Base-by-base conservation (phyloP, 1,140 invertebrate genomes). In the Halesus radiatus region DNA sequence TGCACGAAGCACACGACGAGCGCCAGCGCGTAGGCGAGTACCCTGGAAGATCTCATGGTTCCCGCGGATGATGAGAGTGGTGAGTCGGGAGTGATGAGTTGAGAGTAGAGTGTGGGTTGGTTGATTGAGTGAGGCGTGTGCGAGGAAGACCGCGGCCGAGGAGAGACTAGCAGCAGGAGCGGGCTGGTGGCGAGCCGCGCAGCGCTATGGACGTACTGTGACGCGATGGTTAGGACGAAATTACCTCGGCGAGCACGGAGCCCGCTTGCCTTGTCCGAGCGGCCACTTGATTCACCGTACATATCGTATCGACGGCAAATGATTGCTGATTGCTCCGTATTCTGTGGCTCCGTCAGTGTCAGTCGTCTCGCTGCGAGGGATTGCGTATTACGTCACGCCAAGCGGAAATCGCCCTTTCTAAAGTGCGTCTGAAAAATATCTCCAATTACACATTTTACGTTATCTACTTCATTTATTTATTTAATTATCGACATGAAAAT, bases 21-120 rank as follows among this genome's bases (percentile, higher is more conserved):
- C 29, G 79, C 82, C 45, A 80, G n/a, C 23, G 79, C 78, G 73
- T 76, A 80, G 58, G 76, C 76, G 13, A 83, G n/a, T 6, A 83
- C n/a, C 8, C 72, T 58, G 50, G 79, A 76, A 29, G 79, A 72
- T 45, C 73, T 83, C 79, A 83, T 83, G n/a, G 37, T 45, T 45
- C 8, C 7, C 8, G 37, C 37, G 37, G 37, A 45, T 8, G 7
- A 45, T 45, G 37, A 10, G 37, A 45, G 37, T 45, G 37, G 37
- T 45, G 37, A 45, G 37, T 45, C 10, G 37, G 13, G 10, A 45
- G 37, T 45, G 7, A 6, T 4, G 32, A 4, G 7, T 4, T 37
- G 32, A 37, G 32, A 45, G 37, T 45, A 5, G 26, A 13, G 7
- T 1, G 37, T 45, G 10, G 37, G 37, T 13, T 13, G 37, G 37